Evolutionary conservation across 2,113 vertebrate species (phyloP), one percentile per base, ranked within the genome.

Genomic region (Engystomops pustulosus): DNA sequence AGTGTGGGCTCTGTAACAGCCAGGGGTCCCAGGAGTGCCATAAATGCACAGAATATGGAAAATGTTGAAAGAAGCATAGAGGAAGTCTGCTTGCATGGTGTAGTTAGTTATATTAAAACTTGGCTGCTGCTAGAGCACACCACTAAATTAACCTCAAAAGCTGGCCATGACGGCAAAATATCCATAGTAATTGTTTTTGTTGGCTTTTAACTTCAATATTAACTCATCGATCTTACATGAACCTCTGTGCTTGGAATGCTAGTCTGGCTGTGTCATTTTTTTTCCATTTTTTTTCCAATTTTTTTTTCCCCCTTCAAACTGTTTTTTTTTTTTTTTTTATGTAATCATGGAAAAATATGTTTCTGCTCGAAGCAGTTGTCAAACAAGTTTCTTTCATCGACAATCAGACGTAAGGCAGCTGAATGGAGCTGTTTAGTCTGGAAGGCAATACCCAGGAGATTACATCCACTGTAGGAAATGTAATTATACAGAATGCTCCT

Each of bases 391-490:
- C 96, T 96, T 94, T 96, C 94, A 95, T 95, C 90, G 90, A 87
- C 89, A 90, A 86, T 94, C 94, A 94, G 95, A 96, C 94, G 90
- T 90, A 91, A 90, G 94, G 92, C 95, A 97, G 96, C 95, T 96
- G 95, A 96, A 92, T 87, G 84, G 91, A 90, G 93, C 90, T 97
- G 96, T 98, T 97, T 97, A 98, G 96, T 97, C 96, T 98, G 92
- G 93, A 90, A 91, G 91, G 91, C 93, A 92, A n/a, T 91, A 91
- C 95, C 96, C 95, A 34, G 80, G 94, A 95, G 96, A 95, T 94
- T 94, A 91, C 93, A 91, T 91, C 92, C 89, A 85, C 89, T 89
- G 86, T 87, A 95, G 95, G 94, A 96, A 95, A 95, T 93, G 91
- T 92, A 94, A 94, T 94, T 95, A 93, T 89, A 85, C 88, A 92